Conservation (phyloP, 2,113 vertebrate genomes). For the Calidris pygmaea region DNA sequence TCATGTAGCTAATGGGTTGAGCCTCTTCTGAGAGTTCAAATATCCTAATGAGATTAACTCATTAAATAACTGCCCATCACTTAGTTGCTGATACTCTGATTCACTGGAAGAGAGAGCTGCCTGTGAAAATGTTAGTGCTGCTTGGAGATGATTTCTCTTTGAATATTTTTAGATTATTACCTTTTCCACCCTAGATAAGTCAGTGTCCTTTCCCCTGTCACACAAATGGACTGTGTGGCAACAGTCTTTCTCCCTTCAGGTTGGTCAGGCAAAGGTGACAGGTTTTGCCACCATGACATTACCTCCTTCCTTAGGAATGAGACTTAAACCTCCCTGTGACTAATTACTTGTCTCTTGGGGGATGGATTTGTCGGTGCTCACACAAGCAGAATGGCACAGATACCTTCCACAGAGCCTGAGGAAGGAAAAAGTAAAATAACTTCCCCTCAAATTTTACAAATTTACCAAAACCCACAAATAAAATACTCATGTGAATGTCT, state of each 20-base stretch:
- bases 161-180: neutral
- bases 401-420: neutral
- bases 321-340: neutral
- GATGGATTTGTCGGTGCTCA: neutral
- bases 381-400: neutral
- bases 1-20: constrained; percentile 11
- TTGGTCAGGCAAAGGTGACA: neutral
- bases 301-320: neutral
- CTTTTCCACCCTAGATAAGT: neutral
- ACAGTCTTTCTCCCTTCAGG: neutral
- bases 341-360: neutral
- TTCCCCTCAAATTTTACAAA: neutral
- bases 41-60: constrained; percentile 57
- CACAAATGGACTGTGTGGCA: neutral
- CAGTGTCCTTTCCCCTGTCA: neutral
- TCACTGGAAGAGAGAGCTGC: neutral
- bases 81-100: neutral
- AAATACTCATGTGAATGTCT: neutral
- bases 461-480: neutral
- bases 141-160: neutral
- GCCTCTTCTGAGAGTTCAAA: constrained; percentile 40
- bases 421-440: neutral
- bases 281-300: neutral
- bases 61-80: constrained; percentile 44
- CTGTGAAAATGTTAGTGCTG: neutral